phyloP scores from a whole-genome alignment of 2,888 invertebrate species.

The Leptopilina myrica region DNA sequence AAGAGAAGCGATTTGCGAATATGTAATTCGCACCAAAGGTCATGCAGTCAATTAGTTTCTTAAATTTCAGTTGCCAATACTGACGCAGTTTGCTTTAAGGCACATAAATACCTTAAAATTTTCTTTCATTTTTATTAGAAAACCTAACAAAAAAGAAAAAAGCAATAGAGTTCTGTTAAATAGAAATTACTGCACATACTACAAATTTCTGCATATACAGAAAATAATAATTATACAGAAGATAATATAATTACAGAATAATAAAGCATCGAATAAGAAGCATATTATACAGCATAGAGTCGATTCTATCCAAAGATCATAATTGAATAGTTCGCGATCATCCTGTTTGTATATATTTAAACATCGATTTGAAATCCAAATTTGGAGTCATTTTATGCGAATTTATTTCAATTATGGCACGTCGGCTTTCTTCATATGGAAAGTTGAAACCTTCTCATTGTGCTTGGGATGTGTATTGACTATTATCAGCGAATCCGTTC shows the following conservation, averaged over 20 bases:
- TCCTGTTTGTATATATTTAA: conserved; percentile 37
- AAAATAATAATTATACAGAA: no score
- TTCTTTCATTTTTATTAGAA: no score
- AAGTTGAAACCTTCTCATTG: conserved; percentile 53
- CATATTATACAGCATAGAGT: not conserved
- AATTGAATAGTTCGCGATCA: conserved; percentile 38
- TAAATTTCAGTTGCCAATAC: not conserved
- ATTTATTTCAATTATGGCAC: conserved; percentile 52
- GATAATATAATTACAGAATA: no score
- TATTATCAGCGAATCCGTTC: conserved; percentile 66
- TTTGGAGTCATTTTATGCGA: conserved; percentile 46
- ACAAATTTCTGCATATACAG: no score
- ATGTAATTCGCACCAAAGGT: not conserved
- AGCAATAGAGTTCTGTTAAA: no score
- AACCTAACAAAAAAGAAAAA: no score
- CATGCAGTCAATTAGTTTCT: conserved; percentile 32
- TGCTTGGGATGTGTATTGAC: conserved; percentile 66
- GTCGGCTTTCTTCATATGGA: conserved; percentile 55
- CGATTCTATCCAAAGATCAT: conserved; percentile 2
- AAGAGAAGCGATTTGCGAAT: conserved; percentile 27
- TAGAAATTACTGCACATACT: no score
- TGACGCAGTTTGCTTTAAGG: no score
- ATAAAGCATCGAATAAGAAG: not conserved
- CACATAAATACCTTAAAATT: no score
- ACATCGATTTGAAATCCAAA: conserved; percentile 46